phyloP scores from a whole-genome alignment of 2,797 vertebrate species.

The Dermochelys coriacea region DNA sequence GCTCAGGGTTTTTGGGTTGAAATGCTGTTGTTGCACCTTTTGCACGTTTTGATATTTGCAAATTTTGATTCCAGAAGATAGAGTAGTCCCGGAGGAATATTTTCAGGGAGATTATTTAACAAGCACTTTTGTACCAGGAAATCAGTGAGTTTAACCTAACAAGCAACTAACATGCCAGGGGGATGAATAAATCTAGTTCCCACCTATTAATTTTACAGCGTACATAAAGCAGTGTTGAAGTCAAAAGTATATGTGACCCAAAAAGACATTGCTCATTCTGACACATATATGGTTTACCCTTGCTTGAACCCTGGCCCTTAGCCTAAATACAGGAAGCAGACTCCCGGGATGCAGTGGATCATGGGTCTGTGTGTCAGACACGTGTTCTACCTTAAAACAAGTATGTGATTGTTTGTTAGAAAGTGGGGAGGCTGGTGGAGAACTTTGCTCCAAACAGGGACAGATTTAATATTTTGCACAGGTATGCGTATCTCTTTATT shows the following conservation, averaged over 20 bases:
- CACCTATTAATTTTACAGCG: slow-evolving; percentile 85
- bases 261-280: slow-evolving; percentile 84
- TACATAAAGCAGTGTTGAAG: slow-evolving; percentile 82
- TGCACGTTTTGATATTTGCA: not conserved
- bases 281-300: slow-evolving; percentile 83
- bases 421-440: not conserved
- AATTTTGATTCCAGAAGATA: slow-evolving; percentile 66
- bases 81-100: slow-evolving; percentile 78
- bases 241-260: slow-evolving; percentile 83
- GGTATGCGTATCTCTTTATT: not conserved
- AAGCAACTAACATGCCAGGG: slow-evolving; percentile 81
- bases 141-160: slow-evolving; percentile 87
- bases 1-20: not conserved
- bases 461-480: not conserved
- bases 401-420: not conserved
- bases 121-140: slow-evolving; percentile 86
- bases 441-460: rapidly evolving
- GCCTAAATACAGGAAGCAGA: slow-evolving; percentile 77
- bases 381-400: not conserved
- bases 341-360: slow-evolving; percentile 68
- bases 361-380: slow-evolving; percentile 45
- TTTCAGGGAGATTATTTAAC: slow-evolving; percentile 85
- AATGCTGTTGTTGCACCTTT: not conserved
- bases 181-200: slow-evolving; percentile 86
- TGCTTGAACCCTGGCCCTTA: slow-evolving; percentile 82